phyloP scores from a whole-genome alignment of 2,888 invertebrate species.

The Plusia festucae region DNA sequence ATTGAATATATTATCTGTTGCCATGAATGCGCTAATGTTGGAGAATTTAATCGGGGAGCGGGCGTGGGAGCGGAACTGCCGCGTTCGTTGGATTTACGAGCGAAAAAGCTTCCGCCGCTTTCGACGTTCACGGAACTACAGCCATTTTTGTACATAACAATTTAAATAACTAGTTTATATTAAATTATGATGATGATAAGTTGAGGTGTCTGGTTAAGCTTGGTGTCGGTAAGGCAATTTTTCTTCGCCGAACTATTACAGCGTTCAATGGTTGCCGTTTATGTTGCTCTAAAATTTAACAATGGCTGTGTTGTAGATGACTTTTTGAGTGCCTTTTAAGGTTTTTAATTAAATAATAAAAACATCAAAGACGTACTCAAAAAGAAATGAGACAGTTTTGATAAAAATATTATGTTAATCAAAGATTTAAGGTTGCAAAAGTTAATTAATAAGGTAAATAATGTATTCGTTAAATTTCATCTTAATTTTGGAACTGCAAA shows the following conservation, averaged over 20 bases:
- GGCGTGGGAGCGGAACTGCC: constrained; percentile 69
- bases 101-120: constrained; percentile 76
- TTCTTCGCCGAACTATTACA: constrained; percentile 5
- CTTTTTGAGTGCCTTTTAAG: too few species aligned
- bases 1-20: constrained; percentile 77
- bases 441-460: too few species aligned
- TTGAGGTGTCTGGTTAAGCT: constrained; percentile 11
- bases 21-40: constrained; percentile 78
- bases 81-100: constrained; percentile 76
- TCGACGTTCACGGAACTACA: constrained; percentile 63
- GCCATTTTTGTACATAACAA: constrained; percentile 64
- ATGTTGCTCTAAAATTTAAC: not conserved
- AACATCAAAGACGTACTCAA: too few species aligned
- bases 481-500: not conserved
- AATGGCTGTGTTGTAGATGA: not conserved
- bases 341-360: too few species aligned
- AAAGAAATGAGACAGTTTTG: too few species aligned
- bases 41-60: constrained; percentile 76
- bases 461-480: not conserved
- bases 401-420: too few species aligned
- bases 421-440: too few species aligned
- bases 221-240: not conserved
- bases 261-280: not conserved
- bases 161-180: constrained; percentile 56
- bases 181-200: constrained; percentile 48